A percentile compares a stretch with the other conserved stretches of the same genome.
phyloP scores from a whole-genome alignment of 2,797 vertebrate genomes.

The Neostethus bicornis region DNA sequence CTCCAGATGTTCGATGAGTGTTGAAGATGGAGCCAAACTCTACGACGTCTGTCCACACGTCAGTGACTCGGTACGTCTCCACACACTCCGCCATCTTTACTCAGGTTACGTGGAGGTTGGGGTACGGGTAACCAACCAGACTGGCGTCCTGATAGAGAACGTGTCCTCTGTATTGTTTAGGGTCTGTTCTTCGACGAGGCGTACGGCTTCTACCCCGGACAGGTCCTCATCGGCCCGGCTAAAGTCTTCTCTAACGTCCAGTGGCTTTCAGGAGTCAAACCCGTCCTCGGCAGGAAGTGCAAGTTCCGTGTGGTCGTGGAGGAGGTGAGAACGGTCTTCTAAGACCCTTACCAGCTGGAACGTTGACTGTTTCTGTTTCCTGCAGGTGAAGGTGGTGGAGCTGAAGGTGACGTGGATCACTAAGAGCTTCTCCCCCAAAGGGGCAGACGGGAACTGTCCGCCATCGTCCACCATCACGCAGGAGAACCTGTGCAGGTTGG shows the following conservation, averaged over 20 bases:
- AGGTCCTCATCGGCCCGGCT: constrained; percentile 95
- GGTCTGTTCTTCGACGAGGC: constrained; percentile 97
- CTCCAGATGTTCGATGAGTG: constrained; percentile 97
- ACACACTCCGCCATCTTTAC: too few species aligned
- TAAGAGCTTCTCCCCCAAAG: constrained; percentile 95
- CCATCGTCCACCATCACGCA: constrained; percentile 92
- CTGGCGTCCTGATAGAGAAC: too few species aligned
- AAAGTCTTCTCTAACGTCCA: constrained; percentile 97
- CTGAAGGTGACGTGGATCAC: constrained; percentile 98
- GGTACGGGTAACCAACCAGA: too few species aligned
- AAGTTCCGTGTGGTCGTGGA: constrained; percentile 98
- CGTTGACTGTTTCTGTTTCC: neutral
- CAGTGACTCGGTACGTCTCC: constrained; percentile 90
- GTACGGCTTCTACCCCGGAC: constrained; percentile 97
- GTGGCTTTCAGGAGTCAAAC: constrained; percentile 96
- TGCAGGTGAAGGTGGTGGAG: constrained; percentile 94
- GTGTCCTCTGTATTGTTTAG: constrained; percentile 64
- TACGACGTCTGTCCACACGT: constrained; percentile 96
- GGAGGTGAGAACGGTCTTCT: too few species aligned
- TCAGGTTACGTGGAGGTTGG: too few species aligned
- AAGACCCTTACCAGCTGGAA: too few species aligned
- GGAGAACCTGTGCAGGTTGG: constrained; percentile 92
- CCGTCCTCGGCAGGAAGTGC: constrained; percentile 96
- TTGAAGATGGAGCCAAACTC: constrained; percentile 95
- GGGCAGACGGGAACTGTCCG: constrained; percentile 94